A percentile compares a stretch with the other conserved stretches of the same genome.
These are phyloP conservation scores for Mellilla xanthometata DNA, from an alignment of 2,888 invertebrate species.

Conservation along the genomic window DNA sequence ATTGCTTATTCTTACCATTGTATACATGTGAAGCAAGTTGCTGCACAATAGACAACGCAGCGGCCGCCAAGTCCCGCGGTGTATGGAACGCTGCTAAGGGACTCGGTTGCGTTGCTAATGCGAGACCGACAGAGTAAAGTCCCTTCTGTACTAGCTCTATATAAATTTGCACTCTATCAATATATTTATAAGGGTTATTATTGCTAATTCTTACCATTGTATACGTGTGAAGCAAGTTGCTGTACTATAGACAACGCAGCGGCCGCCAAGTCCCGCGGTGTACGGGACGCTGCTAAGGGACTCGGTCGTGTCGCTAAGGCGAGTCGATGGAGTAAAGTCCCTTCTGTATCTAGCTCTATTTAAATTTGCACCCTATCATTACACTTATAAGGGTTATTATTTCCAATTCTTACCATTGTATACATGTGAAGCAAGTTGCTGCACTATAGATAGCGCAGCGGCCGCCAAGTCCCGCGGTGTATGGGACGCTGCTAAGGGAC, in stretches of 20 bases:
- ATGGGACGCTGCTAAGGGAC: slow-evolving; percentile 94
- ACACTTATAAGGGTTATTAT: too few species aligned
- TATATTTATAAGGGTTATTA: too few species aligned
- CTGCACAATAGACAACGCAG: too few species aligned
- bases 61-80: too few species aligned
- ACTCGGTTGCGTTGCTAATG: too few species aligned
- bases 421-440: slow-evolving; percentile 87
- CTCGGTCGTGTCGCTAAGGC: slow-evolving; percentile 94
- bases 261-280: slow-evolving; percentile 87
- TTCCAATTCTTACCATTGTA: slow-evolving; percentile 50
- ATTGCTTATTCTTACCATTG: too few species aligned
- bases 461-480: slow-evolving; percentile 87
- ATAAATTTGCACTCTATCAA: too few species aligned
- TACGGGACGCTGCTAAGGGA: slow-evolving; percentile 93
- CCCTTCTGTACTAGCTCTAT: too few species aligned
- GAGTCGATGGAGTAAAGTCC: slow-evolving; percentile 84
- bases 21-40: too few species aligned
- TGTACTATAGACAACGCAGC: slow-evolving; percentile 93
- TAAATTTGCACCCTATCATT: too few species aligned
- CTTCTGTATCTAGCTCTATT: slow-evolving; percentile 64
- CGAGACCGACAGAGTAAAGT: too few species aligned
- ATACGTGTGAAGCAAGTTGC: slow-evolving; percentile 78
- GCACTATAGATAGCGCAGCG: slow-evolving; percentile 92
- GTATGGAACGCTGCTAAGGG: too few species aligned
- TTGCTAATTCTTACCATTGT: slow-evolving; percentile 53